Percentiles rank a stretch among this genome's conserved stretches.
These are phyloP conservation scores for Philonicus albiceps DNA, from an alignment of 2,888 invertebrate species.

Conservation along the genomic window DNA sequence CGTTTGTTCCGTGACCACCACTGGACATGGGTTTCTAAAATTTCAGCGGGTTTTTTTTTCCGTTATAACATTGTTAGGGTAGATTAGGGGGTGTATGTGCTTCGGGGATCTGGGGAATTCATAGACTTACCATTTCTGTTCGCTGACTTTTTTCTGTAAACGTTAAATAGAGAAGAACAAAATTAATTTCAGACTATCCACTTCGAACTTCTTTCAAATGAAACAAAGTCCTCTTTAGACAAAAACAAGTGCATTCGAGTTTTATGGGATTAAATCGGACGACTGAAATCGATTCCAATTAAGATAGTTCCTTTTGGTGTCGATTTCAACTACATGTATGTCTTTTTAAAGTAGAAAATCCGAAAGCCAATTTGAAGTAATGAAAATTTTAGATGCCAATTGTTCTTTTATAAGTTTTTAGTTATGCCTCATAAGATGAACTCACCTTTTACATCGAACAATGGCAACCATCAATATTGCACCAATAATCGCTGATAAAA, in stretches of 20 bases:
- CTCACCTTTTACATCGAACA: slow-evolving; percentile 72
- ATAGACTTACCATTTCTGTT: slow-evolving; percentile 62
- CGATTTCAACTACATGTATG: not conserved
- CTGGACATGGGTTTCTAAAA: slow-evolving; percentile 62
- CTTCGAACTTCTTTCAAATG: not conserved
- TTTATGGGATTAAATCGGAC: not conserved
- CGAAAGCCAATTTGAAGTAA: not conserved
- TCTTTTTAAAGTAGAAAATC: not conserved
- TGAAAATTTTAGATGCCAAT: not conserved
- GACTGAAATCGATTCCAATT: not conserved
- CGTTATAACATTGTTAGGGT: slow-evolving; percentile 8
- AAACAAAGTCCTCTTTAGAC: not conserved
- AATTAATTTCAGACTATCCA: not conserved
- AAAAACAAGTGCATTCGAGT: not conserved
- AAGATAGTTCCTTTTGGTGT: not conserved
- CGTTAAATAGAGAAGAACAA: slow-evolving; percentile 1
- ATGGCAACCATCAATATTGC: slow-evolving; percentile 77
- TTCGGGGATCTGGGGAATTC: slow-evolving; percentile 50
- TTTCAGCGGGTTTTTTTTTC: slow-evolving; percentile 35
- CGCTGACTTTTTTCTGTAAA: slow-evolving; percentile 60
- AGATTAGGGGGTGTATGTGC: slow-evolving; percentile 33
- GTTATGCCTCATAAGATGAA: slow-evolving; percentile 39
- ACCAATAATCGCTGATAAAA: slow-evolving; percentile 74
- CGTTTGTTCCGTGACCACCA: slow-evolving; percentile 63
- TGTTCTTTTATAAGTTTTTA: not conserved